A percentile compares a stretch with the other conserved stretches of the same genome.
Conservation (phyloP, 2,888 invertebrate species). For the Dimorphilus gyrociliatus region DNA sequence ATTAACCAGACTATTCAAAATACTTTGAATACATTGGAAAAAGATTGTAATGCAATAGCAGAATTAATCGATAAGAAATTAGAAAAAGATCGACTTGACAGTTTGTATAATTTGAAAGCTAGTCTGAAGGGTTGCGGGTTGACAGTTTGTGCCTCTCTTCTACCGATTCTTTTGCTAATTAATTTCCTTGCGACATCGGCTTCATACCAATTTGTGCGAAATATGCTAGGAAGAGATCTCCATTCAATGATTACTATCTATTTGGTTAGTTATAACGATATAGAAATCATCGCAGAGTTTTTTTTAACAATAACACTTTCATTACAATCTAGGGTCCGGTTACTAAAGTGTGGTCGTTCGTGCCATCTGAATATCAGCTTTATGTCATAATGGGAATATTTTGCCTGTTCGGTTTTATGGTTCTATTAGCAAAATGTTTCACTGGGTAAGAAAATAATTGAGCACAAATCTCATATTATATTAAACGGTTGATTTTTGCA, state of each 20-base stretch:
- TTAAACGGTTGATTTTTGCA: conserved; percentile 12
- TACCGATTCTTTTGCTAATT: conserved; percentile 12
- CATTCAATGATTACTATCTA: conserved; percentile 23
- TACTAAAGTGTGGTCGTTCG: conserved; percentile 24
- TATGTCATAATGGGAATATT: conserved; percentile 28
- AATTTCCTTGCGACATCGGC: conserved; percentile 27
- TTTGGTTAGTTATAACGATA: conserved; percentile 24
- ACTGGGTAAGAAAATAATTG: conserved; percentile 20
- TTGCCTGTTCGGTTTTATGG: conserved; percentile 27
- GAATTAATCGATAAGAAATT: conserved; percentile 36
- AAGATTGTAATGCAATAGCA: conserved; percentile 41
- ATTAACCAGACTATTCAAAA: conserved; percentile 45
- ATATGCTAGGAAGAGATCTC: conserved; percentile 21
- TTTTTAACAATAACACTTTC: conserved; percentile 5
- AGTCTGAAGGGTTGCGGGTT: too few species aligned
- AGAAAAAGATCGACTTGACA: conserved; percentile 31
- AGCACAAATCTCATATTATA: too few species aligned
- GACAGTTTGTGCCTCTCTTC: too few species aligned
- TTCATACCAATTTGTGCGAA: conserved; percentile 19
- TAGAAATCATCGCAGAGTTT: too few species aligned
- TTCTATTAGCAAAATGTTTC: conserved; percentile 36
- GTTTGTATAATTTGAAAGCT: too few species aligned
- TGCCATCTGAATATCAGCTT: conserved; percentile 32
- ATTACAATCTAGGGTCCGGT: conserved; percentile 27
- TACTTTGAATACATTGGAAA: conserved; percentile 43